Base-by-base conservation (phyloP, 2,113 vertebrate genomes). In the Rutilus rutilus region DNA sequence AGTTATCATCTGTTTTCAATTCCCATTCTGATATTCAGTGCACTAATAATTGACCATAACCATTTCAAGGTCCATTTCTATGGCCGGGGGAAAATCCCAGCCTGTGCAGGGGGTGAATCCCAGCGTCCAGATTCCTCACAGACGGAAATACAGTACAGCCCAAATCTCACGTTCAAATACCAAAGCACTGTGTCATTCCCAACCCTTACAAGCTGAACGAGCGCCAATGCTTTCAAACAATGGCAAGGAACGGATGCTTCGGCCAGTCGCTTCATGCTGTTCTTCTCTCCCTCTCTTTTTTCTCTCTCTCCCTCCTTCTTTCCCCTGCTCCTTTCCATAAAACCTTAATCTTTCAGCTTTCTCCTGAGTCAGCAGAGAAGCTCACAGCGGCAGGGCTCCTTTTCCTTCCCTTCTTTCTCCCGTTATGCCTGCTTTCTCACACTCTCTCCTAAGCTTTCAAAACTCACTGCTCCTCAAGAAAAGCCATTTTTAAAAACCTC, bases 321-420 rank as follows among this genome's bases (percentile, higher is more conserved):
- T 50, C 8, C 67, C 82, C 27, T 78, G 59, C 23, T 45, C 67
- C 76, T 79, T 65, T 89, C 87, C 88, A 92, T 91, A 91, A 92
- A 92, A 91, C 85, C 89, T 89, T 92, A 87, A 91, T 92, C 92
- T 91, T 90, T 86, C 73, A 45, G 89, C 90, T 90, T 94, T 93
- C 88, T 92, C 91, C 92, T 93, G 92, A 93, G 89, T 94, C 93
- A 93, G 93, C 93, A 93, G 73, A 92, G 88, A 89, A 73, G 86
- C 87, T 83, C 57, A 88, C 62, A 80, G 76, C 64, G 11, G 76
- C 54, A 59, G 65, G 67, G 39, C 67, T 84, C 67, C 33, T 30
- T n/a, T 83, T 86, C 82, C 83, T 80, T 52, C 54, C 85, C 86
- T 57, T 71, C 67, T 19, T 54, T 50, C 33, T 27, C 65, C 30